Evolutionary conservation across 2,888 invertebrate species (phyloP).

Genomic region (Myathropa florea): DNA sequence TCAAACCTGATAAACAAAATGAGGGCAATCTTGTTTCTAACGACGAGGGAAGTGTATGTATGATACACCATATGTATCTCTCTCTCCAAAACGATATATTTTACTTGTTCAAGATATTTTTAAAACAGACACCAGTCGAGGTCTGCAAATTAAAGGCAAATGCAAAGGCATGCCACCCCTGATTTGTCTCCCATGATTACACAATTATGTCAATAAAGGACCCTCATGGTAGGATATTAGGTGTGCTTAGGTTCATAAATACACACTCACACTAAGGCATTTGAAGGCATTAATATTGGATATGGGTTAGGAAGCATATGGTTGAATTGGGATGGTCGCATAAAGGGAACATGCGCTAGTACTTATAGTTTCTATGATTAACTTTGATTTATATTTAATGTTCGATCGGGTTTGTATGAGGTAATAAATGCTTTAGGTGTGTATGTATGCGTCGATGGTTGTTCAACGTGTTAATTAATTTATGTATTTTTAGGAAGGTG

Average conservation of each 20-base stretch:
- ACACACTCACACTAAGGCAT: neutral
- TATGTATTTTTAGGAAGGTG: neutral
- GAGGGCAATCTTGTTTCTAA: neutral
- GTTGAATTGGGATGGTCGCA: neutral
- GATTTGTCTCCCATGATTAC: constrained; percentile 28
- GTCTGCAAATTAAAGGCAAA: constrained; percentile 9
- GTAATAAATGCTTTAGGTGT: neutral
- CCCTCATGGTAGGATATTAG: neutral
- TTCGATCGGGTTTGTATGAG: constrained; percentile 4
- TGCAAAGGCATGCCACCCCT: constrained; percentile 4
- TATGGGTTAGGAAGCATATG: constrained; percentile 32
- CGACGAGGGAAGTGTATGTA: neutral
- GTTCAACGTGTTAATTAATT: neutral
- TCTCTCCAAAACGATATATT: neutral
- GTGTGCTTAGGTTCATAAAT: neutral
- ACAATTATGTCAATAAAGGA: constrained; percentile 45
- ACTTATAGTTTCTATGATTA: constrained; percentile 34
- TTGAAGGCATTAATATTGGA: neutral
- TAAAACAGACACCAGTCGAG: constrained; percentile 15
- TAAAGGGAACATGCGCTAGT: constrained; percentile 21
- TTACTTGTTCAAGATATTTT: constrained; percentile 13
- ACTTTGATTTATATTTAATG: constrained; percentile 14
- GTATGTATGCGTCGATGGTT: neutral
- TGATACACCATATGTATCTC: neutral
- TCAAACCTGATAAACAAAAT: constrained; percentile 21